A percentile compares a stretch with the other conserved stretches of the same genome.
Evolutionary conservation across 2,888 invertebrate species (phyloP).

Genomic region (Chrysolina oricalcia): DNA sequence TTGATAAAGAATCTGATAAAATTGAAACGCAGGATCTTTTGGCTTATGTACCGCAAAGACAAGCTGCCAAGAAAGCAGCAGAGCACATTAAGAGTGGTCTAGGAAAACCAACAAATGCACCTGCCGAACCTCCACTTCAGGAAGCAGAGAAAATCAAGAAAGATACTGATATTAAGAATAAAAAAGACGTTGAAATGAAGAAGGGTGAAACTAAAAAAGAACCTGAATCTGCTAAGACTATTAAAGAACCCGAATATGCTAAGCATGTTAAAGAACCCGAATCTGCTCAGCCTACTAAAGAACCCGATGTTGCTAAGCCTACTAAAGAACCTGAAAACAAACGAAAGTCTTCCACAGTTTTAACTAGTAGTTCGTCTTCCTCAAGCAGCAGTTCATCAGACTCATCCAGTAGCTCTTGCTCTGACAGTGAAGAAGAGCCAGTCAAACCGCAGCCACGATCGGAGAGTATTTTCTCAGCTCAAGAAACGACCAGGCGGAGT

Average conservation of each 20-base stretch:
- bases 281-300: conserved; percentile 52
- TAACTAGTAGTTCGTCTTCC: conserved; percentile 75
- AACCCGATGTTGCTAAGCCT: conserved; percentile 57
- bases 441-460: conserved; percentile 64
- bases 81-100: conserved; percentile 90
- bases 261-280: conserved; percentile 52
- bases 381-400: conserved; percentile 72
- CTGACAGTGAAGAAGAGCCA: conserved; percentile 75
- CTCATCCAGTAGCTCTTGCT: conserved; percentile 74
- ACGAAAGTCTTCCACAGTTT: conserved; percentile 72
- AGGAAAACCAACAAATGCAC: conserved; percentile 69
- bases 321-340: conserved; percentile 68
- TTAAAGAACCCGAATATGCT: conserved; percentile 50
- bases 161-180: conserved; percentile 60
- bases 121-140: conserved; percentile 53
- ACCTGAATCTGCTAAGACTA: conserved; percentile 56
- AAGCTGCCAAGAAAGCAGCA: conserved; percentile 93
- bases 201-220: conserved; percentile 62
- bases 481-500: conserved; percentile 68
- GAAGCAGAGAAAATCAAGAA: conserved; percentile 64
- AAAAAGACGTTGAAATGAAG: conserved; percentile 61
- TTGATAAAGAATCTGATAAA: conserved; percentile 79
- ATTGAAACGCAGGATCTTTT: conserved; percentile 77
- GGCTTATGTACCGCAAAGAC: conserved; percentile 90
- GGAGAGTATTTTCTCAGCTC: conserved; percentile 66